phyloP scores from a whole-genome alignment of 2,888 invertebrate species.

The Rotaria socialis region DNA sequence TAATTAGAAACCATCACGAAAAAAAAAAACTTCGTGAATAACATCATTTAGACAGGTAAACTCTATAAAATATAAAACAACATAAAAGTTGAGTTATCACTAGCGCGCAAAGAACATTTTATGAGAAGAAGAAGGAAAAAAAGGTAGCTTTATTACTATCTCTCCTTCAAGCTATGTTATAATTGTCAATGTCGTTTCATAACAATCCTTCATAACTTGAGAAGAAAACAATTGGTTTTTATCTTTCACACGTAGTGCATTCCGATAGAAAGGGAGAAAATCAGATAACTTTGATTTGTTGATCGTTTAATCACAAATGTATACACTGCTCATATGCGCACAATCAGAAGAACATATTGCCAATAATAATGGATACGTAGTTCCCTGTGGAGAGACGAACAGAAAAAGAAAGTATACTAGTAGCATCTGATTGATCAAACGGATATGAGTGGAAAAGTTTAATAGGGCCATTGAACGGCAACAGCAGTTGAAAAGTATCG shows the following conservation, averaged over 20 bases:
- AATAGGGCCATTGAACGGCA: conserved; percentile 32
- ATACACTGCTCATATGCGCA: background rate
- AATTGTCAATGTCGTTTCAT: background rate
- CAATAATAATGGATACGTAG: background rate
- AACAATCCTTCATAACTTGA: background rate
- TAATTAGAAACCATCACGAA: conserved; percentile 22
- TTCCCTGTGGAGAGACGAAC: background rate
- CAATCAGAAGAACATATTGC: background rate
- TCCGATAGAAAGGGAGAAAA: background rate
- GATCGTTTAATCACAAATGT: background rate
- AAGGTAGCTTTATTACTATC: conserved; percentile 4
- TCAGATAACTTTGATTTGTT: conserved; percentile 26
- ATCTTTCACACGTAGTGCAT: conserved; percentile 2
- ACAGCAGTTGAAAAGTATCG: conserved; percentile 6
- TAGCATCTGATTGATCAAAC: conserved; percentile 26
- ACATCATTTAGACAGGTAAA: conserved; percentile 3
- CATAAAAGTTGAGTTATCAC: conserved; percentile 17
- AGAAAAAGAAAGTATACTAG: background rate
- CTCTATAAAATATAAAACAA: conserved; percentile 16
- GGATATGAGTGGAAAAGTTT: conserved; percentile 23
- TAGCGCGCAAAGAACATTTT: conserved; percentile 18
- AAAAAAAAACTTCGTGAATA: conserved; percentile 2
- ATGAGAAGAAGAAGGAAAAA: background rate
- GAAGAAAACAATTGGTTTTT: background rate
- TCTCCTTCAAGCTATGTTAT: background rate